Percentiles rank a stretch among this genome's conserved stretches.
Evolutionary conservation across 2,888 invertebrate species (phyloP).

Genomic region (Ferdinandea cuprea): DNA sequence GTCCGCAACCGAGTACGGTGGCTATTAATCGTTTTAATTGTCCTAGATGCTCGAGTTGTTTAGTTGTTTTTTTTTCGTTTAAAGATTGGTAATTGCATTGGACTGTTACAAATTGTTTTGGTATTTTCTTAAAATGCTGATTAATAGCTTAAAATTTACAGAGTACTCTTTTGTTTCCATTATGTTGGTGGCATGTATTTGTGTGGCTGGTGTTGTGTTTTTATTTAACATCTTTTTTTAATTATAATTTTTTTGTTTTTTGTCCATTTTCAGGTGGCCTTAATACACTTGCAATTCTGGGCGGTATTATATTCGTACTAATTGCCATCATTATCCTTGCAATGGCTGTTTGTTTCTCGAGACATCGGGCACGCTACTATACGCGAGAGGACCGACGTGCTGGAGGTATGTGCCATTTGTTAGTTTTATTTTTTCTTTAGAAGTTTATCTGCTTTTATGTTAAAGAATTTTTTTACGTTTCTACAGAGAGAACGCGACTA

Average conservation of each 20-base stretch:
- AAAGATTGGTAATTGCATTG: slow-evolving; percentile 68
- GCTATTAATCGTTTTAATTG: slow-evolving; percentile 71
- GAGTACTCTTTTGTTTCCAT: slow-evolving; percentile 15
- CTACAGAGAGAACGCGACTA: too few relatives aligned
- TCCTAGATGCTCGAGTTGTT: slow-evolving; percentile 48
- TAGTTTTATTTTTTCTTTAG: slow-evolving; percentile 44
- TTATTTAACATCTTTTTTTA: neutral
- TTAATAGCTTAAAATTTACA: slow-evolving; percentile 44
- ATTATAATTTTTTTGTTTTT: neutral
- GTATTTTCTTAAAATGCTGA: slow-evolving; percentile 65
- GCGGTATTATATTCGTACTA: slow-evolving; percentile 82
- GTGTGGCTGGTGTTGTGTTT: too few relatives aligned
- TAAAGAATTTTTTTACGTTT: neutral
- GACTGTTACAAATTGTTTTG: slow-evolving; percentile 72
- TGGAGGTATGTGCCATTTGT: slow-evolving; percentile 75
- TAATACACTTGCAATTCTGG: slow-evolving; percentile 82
- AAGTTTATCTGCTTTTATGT: neutral
- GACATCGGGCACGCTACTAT: slow-evolving; percentile 89
- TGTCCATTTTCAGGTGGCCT: slow-evolving; percentile 84
- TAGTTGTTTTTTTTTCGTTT: slow-evolving; percentile 20
- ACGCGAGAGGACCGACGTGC: slow-evolving; percentile 88
- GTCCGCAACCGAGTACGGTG: slow-evolving; percentile 20
- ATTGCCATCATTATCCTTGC: slow-evolving; percentile 82
- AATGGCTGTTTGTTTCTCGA: slow-evolving; percentile 85
- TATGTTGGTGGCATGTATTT: slow-evolving; percentile 16